Conservation (phyloP, 1,140 invertebrate genomes). For the Teleopsis dalmanni region DNA sequence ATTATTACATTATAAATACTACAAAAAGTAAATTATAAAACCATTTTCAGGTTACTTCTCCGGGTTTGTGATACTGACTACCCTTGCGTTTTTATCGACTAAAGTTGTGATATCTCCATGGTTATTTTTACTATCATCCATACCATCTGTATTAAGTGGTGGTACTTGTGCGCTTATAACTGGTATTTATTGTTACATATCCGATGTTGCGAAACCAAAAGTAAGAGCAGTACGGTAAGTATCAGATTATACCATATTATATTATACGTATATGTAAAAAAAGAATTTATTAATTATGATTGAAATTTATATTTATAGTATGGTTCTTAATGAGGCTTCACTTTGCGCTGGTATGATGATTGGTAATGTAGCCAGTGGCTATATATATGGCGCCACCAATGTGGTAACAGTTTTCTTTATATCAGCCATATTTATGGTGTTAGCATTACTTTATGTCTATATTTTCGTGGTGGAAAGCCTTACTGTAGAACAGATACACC, state of each 20-base stretch:
- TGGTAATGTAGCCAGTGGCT: slow-evolving; percentile 51
- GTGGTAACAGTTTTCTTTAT: slow-evolving; percentile 22
- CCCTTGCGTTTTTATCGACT: slow-evolving; percentile 25
- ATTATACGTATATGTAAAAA: background rate
- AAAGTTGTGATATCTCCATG: slow-evolving; percentile 46
- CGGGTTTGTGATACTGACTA: slow-evolving; percentile 21
- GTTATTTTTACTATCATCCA: slow-evolving; percentile 52
- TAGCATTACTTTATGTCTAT: slow-evolving; percentile 31
- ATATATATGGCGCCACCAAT: slow-evolving; percentile 30
- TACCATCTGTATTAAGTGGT: slow-evolving; percentile 54
- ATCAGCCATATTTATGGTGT: slow-evolving; percentile 21
- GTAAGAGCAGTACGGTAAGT: slow-evolving; percentile 46
- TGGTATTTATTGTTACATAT: slow-evolving; percentile 55
- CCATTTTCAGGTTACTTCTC: slow-evolving; percentile 25
- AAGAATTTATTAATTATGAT: background rate
- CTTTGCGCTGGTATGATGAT: slow-evolving; percentile 52
- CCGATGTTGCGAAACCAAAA: slow-evolving; percentile 51
- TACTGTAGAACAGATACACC: slow-evolving; percentile 22
- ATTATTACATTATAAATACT: background rate
- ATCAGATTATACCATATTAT: background rate
- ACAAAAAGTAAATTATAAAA: background rate
- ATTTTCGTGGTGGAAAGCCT: slow-evolving; percentile 38
- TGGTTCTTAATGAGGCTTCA: slow-evolving; percentile 54
- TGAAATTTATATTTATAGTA: slow-evolving; percentile 37
- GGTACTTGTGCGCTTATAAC: slow-evolving; percentile 53